phyloP scores from a whole-genome alignment of 1,140 invertebrate species.

The Littorina saxatilis region DNA sequence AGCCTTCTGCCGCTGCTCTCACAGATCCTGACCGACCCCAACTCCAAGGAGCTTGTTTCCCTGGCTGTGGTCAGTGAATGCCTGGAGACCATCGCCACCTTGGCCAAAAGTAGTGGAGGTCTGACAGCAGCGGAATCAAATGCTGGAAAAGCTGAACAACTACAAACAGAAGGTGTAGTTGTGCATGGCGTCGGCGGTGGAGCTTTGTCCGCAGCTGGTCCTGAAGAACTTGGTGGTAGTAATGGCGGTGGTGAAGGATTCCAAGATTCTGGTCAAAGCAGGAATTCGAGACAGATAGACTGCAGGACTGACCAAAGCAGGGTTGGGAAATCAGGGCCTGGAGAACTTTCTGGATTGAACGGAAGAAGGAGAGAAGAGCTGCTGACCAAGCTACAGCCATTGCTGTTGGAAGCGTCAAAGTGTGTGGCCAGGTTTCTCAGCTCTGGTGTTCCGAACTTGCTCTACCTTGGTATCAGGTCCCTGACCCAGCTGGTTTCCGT shows the following conservation, averaged over 20 bases:
- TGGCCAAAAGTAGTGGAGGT: not conserved
- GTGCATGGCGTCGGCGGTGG: not conserved
- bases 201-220: not conserved
- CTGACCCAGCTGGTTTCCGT: constrained; percentile 12
- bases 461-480: constrained; percentile 18
- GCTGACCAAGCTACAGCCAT: not conserved
- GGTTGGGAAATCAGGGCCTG: not conserved
- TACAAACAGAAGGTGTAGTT: not conserved
- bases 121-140: too few species aligned
- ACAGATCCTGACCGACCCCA: constrained; percentile 54
- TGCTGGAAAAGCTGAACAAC: not conserved
- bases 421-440: constrained; percentile 49
- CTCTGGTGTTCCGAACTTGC: constrained; percentile 41
- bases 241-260: not conserved
- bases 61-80: constrained; percentile 64
- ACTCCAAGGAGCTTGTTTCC: constrained; percentile 56
- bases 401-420: constrained; percentile 44
- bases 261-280: too few species aligned
- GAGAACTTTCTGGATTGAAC: not conserved
- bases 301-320: too few species aligned
- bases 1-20: constrained; percentile 56
- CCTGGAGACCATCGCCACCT: constrained; percentile 54
- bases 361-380: not conserved
- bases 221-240: not conserved
- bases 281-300: too few species aligned